phyloP scores from a whole-genome alignment of 2,888 invertebrate species.

The Spodoptera exigua region DNA sequence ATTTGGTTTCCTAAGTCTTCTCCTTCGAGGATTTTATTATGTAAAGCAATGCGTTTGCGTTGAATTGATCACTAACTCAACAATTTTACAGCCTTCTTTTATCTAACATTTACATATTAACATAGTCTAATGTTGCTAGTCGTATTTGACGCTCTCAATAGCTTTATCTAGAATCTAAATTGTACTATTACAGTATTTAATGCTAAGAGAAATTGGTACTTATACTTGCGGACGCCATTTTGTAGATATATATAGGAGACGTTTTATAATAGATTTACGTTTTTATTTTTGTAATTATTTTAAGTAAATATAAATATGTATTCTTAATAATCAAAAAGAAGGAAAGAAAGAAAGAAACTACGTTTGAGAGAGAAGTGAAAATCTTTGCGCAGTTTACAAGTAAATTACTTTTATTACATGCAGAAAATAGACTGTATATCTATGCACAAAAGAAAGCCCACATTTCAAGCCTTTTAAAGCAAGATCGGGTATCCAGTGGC shows the following conservation, averaged over 20 bases:
- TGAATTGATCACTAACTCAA: conserved; percentile 70
- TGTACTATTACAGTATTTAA: conserved; percentile 64
- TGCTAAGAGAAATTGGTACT: conserved; percentile 58
- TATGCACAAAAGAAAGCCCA: conserved; percentile 24
- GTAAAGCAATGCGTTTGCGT: conserved; percentile 58
- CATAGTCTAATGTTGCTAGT: conserved; percentile 71
- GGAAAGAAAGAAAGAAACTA: too few relatives aligned
- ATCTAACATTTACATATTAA: conserved; percentile 78
- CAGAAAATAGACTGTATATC: conserved; percentile 9
- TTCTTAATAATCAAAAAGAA: too few relatives aligned
- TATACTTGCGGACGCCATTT: conserved; percentile 25
- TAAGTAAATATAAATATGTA: too few relatives aligned
- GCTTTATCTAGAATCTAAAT: conserved; percentile 75
- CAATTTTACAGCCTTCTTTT: conserved; percentile 79
- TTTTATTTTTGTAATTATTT: conserved; percentile 40
- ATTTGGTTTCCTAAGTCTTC: too few relatives aligned
- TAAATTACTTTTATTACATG: background rate
- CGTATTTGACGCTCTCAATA: conserved; percentile 74
- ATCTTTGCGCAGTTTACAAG: too few relatives aligned
- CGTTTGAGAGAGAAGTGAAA: too few relatives aligned
- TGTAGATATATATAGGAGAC: conserved; percentile 4
- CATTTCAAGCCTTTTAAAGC: conserved; percentile 18
- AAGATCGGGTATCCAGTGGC: conserved; percentile 31
- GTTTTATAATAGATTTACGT: conserved; percentile 14
- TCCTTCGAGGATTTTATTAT: too few relatives aligned